A percentile compares a stretch with the other conserved stretches of the same genome.
phyloP scores from a whole-genome alignment of 2,888 invertebrate genomes.

The Deilephila porcellus region DNA sequence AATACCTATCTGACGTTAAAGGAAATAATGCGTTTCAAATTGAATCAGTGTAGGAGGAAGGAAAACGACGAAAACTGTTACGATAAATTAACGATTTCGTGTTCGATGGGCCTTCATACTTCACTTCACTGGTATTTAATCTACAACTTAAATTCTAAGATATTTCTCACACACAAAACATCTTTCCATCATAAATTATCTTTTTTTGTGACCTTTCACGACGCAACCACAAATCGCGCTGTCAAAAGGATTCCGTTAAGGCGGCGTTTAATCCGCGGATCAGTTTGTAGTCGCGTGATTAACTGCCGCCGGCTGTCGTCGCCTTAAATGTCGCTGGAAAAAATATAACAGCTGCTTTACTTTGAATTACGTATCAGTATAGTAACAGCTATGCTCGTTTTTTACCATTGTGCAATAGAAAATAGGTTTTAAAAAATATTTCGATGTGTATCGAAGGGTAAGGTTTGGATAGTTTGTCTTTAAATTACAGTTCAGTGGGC shows the following conservation, averaged over 20 bases:
- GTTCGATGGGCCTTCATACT: too few relatives aligned
- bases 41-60: too few relatives aligned
- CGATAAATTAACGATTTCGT: too few relatives aligned
- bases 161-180: not conserved
- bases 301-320: constrained; percentile 70
- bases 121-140: not conserved
- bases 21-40: too few relatives aligned
- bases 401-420: not conserved
- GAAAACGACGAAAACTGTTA: too few relatives aligned
- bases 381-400: not conserved
- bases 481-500: too few relatives aligned
- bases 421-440: too few relatives aligned
- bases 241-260: constrained; percentile 55
- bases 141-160: not conserved
- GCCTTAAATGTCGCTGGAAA: constrained; percentile 39
- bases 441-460: too few relatives aligned
- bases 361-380: constrained; percentile 42
- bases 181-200: constrained; percentile 37
- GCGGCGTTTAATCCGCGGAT: constrained; percentile 62
- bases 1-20: too few relatives aligned
- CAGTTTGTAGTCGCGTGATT: constrained; percentile 15
- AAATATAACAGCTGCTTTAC: constrained; percentile 32
- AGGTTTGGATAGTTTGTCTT: too few relatives aligned
- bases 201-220: constrained; percentile 44
- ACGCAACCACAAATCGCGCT: constrained; percentile 59